Evolutionary conservation across 2,888 invertebrate species (phyloP), one percentile per base, ranked within the genome.

Genomic region (Polydrusus tereticollis): DNA sequence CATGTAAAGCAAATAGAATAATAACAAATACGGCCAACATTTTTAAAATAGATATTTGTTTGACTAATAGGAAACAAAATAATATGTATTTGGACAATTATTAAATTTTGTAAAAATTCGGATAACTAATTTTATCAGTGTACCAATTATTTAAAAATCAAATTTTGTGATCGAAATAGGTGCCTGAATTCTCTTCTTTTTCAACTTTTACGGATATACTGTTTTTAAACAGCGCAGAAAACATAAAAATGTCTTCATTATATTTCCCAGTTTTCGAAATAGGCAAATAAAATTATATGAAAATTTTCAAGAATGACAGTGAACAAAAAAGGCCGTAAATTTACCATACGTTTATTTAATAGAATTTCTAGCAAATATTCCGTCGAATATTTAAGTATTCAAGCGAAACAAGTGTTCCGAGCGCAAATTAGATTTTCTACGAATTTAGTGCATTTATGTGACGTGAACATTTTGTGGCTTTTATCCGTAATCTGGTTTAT

Each of bases 401-500:
- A 64, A 63, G 69, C 72, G 75, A 69, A 62, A 69, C 69, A 69
- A 69, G 73, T 73, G 73, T 69, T 73, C 69, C 65, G 26, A 55
- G 62, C 23, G 62, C 38, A 70, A 75, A 75, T 75, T 75, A 75
- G 69, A 75, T 75, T 75, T 75, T 52, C 69, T 52, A 60, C 68
- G 66, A 71, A 74, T 73, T 75, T 70, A 66, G 69, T 71, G 75
- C 67, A 75, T 76, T 77, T 72, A 75, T 72, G 72, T 69, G 74
- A 72, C 74, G 74, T 75, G 72, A 74, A 72, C 76, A 73, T 78
- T 78, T 73, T 77, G 79, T 74, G 79, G 79, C 73, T 76, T 79
- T 73, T 68, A 64, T 45, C 57, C 79, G 78, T 80, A 81, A 83
- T 84, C 83, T 80, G 80, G 82, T 83, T 83, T 83, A 83, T 84